Percentiles rank a stretch among this genome's conserved stretches.
Evolutionary conservation across 1,140 invertebrate genomes (phyloP).

Genomic region (Nephotettix cincticeps): DNA sequence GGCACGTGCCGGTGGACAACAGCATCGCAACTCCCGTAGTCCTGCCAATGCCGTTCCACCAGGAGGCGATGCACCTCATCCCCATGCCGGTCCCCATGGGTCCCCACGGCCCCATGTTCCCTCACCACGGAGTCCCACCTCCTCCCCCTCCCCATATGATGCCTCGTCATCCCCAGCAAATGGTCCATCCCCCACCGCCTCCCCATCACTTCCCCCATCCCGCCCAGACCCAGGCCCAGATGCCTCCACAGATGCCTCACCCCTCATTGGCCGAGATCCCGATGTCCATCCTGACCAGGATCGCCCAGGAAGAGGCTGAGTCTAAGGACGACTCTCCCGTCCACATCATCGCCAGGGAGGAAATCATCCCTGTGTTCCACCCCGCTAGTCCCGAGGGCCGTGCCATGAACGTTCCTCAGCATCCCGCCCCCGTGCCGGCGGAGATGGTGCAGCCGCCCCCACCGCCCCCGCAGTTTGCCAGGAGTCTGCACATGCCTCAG

Average conservation of each 20-base stretch:
- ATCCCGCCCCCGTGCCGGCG: constrained; percentile 32
- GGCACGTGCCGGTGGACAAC: constrained; percentile 34
- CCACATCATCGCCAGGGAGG: constrained; percentile 39
- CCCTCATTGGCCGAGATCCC: background rate
- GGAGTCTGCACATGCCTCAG: constrained; percentile 30
- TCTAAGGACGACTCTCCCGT: constrained; percentile 28
- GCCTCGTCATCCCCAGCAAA: constrained; percentile 1
- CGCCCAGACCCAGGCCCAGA: constrained; percentile 8
- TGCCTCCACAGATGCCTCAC: background rate
- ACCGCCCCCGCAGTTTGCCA: constrained; percentile 33
- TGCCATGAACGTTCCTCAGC: constrained; percentile 27
- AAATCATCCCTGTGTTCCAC: constrained; percentile 37
- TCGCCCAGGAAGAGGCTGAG: constrained; percentile 29
- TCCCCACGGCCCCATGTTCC: constrained; percentile 17
- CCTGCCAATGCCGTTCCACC: constrained; percentile 18
- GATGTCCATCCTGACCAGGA: constrained; percentile 11
- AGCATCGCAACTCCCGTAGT: constrained; percentile 25
- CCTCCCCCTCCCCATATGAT: constrained; percentile 5
- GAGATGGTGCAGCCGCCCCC: constrained; percentile 39
- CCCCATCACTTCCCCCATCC: constrained; percentile 11
- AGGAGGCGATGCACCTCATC: constrained; percentile 19
- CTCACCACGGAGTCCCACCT: background rate
- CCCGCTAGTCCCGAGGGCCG: constrained; percentile 30
- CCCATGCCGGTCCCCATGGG: constrained; percentile 35
- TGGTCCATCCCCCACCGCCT: constrained; percentile 20